Evolutionary conservation across 2,797 vertebrate species (phyloP).

Genomic region (Artibeus lituratus): DNA sequence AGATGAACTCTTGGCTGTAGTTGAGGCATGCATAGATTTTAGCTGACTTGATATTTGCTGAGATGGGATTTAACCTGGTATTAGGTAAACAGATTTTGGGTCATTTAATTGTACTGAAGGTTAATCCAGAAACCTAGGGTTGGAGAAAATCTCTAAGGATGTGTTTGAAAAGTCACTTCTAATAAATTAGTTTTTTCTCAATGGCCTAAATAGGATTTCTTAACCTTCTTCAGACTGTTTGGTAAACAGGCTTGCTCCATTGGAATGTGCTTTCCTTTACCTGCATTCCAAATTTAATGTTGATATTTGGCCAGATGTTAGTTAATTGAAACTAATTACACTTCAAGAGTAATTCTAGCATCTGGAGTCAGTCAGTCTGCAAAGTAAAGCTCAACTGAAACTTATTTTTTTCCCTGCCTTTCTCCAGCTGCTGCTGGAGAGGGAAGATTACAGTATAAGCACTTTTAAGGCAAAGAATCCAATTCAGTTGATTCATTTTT

Average conservation of each 20-base stretch:
- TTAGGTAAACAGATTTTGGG: constrained; percentile 35
- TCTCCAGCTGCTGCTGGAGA: constrained; percentile 35
- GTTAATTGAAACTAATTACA: constrained; percentile 78
- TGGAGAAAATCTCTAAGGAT: neutral
- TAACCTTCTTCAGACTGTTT: constrained; percentile 10
- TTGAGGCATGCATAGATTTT: constrained; percentile 8
- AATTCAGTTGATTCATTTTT: constrained; percentile 34
- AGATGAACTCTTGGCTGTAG: neutral
- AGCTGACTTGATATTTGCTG: neutral
- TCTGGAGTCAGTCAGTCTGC: constrained; percentile 64
- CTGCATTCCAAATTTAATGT: constrained; percentile 62
- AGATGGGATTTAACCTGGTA: neutral
- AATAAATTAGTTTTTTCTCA: neutral
- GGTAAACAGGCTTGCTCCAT: neutral
- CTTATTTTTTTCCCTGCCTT: neutral
- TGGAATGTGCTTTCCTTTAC: constrained; percentile 45
- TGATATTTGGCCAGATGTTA: constrained; percentile 75
- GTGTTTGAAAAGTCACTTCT: neutral
- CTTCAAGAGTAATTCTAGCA: constrained; percentile 63
- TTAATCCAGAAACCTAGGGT: constrained; percentile 17
- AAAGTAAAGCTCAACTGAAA: constrained; percentile 54
- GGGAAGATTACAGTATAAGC: constrained; percentile 9
- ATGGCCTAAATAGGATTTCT: neutral
- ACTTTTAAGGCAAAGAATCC: constrained; percentile 8
- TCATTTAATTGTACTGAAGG: neutral